A percentile compares a stretch with the other conserved stretches of the same genome.
phyloP scores from a whole-genome alignment of 2,797 vertebrate genomes.

The Anguilla megastoma region DNA sequence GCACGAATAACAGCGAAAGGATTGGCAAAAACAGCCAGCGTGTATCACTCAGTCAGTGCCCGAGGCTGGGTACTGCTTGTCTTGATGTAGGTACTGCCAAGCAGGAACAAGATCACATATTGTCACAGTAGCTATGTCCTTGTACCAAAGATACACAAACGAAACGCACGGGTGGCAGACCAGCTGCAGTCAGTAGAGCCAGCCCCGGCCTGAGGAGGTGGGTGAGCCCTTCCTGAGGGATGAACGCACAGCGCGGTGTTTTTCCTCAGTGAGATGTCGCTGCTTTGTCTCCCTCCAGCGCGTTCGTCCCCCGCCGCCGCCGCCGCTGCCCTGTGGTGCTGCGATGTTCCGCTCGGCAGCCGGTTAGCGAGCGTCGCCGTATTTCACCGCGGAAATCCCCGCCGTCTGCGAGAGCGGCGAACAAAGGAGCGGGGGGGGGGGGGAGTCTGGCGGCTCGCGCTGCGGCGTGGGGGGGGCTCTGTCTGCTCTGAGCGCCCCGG shows the following conservation, averaged over 20 bases:
- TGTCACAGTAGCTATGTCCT: neutral
- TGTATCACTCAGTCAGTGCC: neutral
- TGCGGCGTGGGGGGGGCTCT: slow-evolving; percentile 28
- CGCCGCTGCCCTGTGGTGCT: slow-evolving; percentile 18
- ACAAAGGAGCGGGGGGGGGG: slow-evolving; percentile 55
- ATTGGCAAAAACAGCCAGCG: neutral
- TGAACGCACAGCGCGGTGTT: neutral
- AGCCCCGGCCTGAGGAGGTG: neutral
- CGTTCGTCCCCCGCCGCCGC: slow-evolving; percentile 49
- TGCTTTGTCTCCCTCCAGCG: slow-evolving; percentile 61
- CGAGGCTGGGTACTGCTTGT: neutral
- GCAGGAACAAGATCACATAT: neutral
- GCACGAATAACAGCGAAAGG: neutral
- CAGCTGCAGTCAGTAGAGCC: neutral
- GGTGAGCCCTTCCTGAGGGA: neutral
- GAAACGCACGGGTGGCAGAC: neutral
- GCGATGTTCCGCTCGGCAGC: slow-evolving; percentile 37
- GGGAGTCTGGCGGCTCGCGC: slow-evolving; percentile 54
- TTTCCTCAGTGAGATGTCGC: slow-evolving; percentile 21
- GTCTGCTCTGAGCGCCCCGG: slow-evolving; percentile 50
- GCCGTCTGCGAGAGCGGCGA: slow-evolving; percentile 52
- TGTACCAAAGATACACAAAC: slow-evolving; percentile 36
- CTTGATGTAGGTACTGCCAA: neutral
- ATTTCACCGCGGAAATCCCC: slow-evolving; percentile 51
- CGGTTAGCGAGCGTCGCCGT: slow-evolving; percentile 39